Percentiles rank a stretch among this genome's conserved stretches.
Conservation (phyloP, 2,797 vertebrate genomes). For the Xiphophorus birchmanni region DNA sequence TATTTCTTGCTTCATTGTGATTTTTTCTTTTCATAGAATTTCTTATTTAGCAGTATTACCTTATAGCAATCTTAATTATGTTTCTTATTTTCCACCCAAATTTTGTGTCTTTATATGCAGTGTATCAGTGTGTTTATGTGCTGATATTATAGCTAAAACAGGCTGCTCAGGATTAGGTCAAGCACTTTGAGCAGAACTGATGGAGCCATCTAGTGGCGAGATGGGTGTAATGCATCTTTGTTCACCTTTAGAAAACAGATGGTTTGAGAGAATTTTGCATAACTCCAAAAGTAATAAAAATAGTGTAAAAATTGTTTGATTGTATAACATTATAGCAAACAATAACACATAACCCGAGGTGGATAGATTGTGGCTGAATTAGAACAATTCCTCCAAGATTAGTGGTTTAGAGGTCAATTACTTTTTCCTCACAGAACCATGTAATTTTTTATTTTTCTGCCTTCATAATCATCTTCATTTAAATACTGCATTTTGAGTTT, state of each 20-base stretch:
- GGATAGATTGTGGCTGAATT: neutral
- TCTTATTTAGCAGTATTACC: neutral
- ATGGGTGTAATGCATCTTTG: neutral
- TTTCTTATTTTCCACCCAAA: neutral
- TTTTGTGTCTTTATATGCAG: neutral
- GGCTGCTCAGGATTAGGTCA: neutral
- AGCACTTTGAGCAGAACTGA: neutral
- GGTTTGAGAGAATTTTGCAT: neutral
- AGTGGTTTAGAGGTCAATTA: too few species aligned
- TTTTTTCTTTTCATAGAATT: neutral
- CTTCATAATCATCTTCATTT: too few species aligned
- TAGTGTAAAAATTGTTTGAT: neutral
- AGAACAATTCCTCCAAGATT: too few species aligned
- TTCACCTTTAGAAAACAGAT: neutral
- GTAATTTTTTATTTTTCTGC: too few species aligned
- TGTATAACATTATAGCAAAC: neutral
- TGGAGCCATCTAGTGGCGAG: conserved; percentile 19
- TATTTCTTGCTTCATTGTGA: neutral
- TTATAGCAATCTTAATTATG: neutral
- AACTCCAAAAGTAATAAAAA: neutral
- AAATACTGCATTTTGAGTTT: too few species aligned
- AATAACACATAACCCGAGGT: neutral
- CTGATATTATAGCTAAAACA: neutral
- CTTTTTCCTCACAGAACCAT: too few species aligned
- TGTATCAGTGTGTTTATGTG: neutral